phyloP scores from a whole-genome alignment of 2,888 invertebrate species.

The Iselma pallidipennis region DNA sequence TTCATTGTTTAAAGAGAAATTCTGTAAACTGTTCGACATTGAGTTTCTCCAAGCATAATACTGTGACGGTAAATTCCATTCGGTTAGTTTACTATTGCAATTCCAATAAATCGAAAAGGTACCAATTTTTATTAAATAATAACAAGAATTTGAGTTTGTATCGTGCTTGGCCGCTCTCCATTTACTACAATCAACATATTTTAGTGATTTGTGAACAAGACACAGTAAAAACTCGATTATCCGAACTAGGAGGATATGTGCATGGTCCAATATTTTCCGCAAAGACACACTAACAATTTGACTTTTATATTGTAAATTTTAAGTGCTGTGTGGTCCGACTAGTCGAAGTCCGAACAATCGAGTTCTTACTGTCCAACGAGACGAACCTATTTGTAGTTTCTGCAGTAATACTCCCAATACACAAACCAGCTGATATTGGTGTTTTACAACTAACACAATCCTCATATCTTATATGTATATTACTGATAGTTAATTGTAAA shows the following conservation, averaged over 20 bases:
- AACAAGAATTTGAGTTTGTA: slow-evolving; percentile 55
- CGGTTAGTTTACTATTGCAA: slow-evolving; percentile 59
- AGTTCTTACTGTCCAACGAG: too few species aligned
- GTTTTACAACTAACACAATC: slow-evolving; percentile 70
- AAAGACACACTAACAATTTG: too few species aligned
- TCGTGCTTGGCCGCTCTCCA: slow-evolving; percentile 69
- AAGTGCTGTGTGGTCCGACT: too few species aligned
- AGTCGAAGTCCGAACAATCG: too few species aligned
- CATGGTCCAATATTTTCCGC: too few species aligned
- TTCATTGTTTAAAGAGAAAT: slow-evolving; percentile 76
- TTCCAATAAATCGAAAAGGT: slow-evolving; percentile 81
- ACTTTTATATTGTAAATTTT: too few species aligned
- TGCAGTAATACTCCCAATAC: slow-evolving; percentile 75
- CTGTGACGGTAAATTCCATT: slow-evolving; percentile 62
- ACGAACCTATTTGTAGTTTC: slow-evolving; percentile 80
- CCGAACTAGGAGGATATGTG: too few species aligned
- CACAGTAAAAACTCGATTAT: too few species aligned
- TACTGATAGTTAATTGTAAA: slow-evolving; percentile 75
- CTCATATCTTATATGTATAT: slow-evolving; percentile 82
- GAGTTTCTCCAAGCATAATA: slow-evolving; percentile 76
- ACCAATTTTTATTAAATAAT: slow-evolving; percentile 77
- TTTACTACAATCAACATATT: slow-evolving; percentile 60
- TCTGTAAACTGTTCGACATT: slow-evolving; percentile 74
- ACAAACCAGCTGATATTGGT: slow-evolving; percentile 75
- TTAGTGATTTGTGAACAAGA: too few species aligned